Conservation (phyloP, 2,113 vertebrate genomes). For the Fulmarus glacialis region DNA sequence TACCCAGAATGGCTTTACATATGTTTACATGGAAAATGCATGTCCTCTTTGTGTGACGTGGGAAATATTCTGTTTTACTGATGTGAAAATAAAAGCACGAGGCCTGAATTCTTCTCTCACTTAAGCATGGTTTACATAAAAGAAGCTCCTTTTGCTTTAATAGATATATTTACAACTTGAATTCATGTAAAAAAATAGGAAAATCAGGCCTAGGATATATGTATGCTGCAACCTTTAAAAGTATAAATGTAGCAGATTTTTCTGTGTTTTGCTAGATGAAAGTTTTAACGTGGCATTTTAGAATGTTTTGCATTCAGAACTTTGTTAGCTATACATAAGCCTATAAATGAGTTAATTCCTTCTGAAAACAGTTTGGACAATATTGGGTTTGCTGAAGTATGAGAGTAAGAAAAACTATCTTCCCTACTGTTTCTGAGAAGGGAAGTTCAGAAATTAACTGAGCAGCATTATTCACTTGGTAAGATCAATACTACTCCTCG, state of each 20-base stretch:
- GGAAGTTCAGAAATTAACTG: neutral
- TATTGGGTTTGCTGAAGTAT: neutral
- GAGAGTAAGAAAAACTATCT: neutral
- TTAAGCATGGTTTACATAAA: neutral
- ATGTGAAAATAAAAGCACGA: neutral
- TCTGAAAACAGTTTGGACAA: neutral
- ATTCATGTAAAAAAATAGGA: neutral
- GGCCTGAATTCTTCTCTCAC: neutral
- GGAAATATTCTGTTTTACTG: neutral
- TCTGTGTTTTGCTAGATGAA: neutral
- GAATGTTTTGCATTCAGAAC: neutral
- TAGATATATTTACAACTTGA: neutral
- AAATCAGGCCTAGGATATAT: neutral
- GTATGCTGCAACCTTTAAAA: neutral
- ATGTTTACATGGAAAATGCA: neutral
- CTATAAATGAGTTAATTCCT: neutral
- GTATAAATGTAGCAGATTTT: neutral
- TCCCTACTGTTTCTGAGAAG: neutral
- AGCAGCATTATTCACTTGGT: neutral
- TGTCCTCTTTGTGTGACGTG: neutral
- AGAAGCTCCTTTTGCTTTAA: neutral
- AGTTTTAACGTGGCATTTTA: neutral
- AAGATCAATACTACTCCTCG: neutral
- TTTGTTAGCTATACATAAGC: neutral
- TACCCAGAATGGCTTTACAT: neutral